phyloP scores from a whole-genome alignment of 30 jellyfish, hydroid and myxozoan genomes.

The Morbakka virulenta region DNA sequence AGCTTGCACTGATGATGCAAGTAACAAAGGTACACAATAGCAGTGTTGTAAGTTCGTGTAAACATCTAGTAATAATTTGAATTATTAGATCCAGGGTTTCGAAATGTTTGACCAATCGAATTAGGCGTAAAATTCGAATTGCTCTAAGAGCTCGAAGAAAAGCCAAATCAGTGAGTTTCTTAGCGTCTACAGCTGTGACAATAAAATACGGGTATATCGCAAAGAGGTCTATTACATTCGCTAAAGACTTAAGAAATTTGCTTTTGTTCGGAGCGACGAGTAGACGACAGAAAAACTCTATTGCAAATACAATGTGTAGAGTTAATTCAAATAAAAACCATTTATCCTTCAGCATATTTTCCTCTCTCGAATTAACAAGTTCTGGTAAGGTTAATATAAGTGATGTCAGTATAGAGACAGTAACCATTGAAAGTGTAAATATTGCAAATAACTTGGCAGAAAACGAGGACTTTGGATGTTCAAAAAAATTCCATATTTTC shows the following conservation, averaged over 20 bases:
- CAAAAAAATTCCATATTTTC: constrained; percentile 69
- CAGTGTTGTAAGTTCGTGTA: constrained; percentile 51
- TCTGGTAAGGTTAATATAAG: constrained; percentile 62
- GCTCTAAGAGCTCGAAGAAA: constrained; percentile 60
- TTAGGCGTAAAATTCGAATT: constrained; percentile 70
- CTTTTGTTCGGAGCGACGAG: constrained; percentile 49
- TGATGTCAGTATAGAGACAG: constrained; percentile 40
- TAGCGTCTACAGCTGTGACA: constrained; percentile 19
- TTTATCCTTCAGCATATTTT: constrained; percentile 26
- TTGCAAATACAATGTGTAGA: constrained; percentile 46
- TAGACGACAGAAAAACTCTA: constrained; percentile 61
- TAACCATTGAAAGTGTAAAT: constrained; percentile 25
- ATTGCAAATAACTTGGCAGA: constrained; percentile 62
- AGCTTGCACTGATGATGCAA: constrained; percentile 55
- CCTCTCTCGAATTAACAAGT: not conserved
- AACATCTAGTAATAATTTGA: constrained; percentile 60
- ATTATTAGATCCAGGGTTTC: constrained; percentile 52
- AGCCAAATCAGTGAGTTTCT: constrained; percentile 9
- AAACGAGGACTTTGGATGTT: constrained; percentile 70
- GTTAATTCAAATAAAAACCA: constrained; percentile 38
- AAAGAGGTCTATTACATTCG: constrained; percentile 52
- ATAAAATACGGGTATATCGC: constrained; percentile 75
- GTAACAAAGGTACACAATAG: constrained; percentile 67
- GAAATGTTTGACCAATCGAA: constrained; percentile 67
- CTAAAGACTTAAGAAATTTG: constrained; percentile 36